phyloP scores from a whole-genome alignment of 2,113 vertebrate species.

The Seriola rivoliana region DNA sequence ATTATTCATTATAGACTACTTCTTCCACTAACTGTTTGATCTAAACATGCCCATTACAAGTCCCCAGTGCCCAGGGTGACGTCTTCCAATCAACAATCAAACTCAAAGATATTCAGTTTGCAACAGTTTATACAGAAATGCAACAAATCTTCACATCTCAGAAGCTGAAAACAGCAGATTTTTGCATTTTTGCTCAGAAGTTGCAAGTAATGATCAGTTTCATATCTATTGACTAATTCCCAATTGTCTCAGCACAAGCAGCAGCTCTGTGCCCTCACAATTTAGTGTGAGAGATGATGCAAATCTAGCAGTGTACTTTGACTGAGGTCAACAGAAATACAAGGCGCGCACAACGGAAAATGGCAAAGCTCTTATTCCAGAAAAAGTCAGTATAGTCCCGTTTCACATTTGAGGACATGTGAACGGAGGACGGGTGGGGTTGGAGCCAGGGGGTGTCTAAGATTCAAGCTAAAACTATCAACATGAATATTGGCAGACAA shows the following conservation, averaged over 20 bases:
- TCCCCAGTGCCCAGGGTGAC: too few relatives aligned
- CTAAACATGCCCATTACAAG: not conserved
- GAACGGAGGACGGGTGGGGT: not conserved
- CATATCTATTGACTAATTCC: too few relatives aligned
- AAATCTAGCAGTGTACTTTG: too few relatives aligned
- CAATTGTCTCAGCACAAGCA: not conserved
- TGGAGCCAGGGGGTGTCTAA: not conserved
- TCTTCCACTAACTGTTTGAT: too few relatives aligned
- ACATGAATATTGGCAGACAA: conserved; percentile 50
- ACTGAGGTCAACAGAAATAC: too few relatives aligned
- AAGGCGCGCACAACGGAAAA: not conserved
- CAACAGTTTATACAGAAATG: not conserved
- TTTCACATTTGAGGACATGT: not conserved
- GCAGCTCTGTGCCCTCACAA: not conserved
- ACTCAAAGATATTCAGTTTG: not conserved
- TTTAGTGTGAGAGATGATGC: not conserved
- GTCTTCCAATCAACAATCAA: too few relatives aligned
- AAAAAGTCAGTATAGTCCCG: not conserved
- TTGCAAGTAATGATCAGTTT: too few relatives aligned
- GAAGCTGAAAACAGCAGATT: too few relatives aligned
- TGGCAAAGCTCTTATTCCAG: not conserved
- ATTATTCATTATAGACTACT: too few relatives aligned
- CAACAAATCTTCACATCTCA: not conserved
- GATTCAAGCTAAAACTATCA: conserved; percentile 31
- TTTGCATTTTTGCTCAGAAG: too few relatives aligned